Percentiles rank a stretch among this genome's conserved stretches.
Conservation (phyloP, 1,140 invertebrate genomes). For the Heliconius hermathena region DNA sequence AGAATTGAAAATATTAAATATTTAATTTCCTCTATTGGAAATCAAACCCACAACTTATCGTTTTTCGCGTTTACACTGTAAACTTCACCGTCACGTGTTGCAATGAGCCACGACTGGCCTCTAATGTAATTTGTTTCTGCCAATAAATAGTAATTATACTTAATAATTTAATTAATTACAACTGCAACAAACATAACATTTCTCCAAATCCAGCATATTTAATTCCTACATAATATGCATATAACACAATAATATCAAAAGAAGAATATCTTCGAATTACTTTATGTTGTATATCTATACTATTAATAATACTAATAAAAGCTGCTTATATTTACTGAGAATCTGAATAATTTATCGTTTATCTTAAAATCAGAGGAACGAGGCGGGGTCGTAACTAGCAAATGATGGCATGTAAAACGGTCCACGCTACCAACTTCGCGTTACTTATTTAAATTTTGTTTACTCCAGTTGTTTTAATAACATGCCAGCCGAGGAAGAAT, state of each 20-base stretch:
- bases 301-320: neutral
- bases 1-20: too few relatives aligned
- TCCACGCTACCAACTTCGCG: slow-evolving; percentile 48
- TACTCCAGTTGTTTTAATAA: slow-evolving; percentile 62
- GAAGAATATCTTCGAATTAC: neutral
- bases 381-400: slow-evolving; percentile 45
- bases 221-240: neutral
- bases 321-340: slow-evolving; percentile 20
- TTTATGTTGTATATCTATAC: neutral
- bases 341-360: slow-evolving; percentile 36
- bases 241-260: neutral
- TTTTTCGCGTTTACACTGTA: too few relatives aligned
- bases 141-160: too few relatives aligned
- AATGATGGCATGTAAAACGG: slow-evolving; percentile 54
- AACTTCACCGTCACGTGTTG: too few relatives aligned
- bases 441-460: slow-evolving; percentile 70
- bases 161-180: too few relatives aligned
- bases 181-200: too few relatives aligned
- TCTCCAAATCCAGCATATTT: too few relatives aligned
- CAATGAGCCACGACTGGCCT: too few relatives aligned
- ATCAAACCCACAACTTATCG: too few relatives aligned
- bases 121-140: too few relatives aligned
- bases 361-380: slow-evolving; percentile 40
- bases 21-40: too few relatives aligned
- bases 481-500: slow-evolving; percentile 46